These are phyloP conservation scores for Uromys caudimaculatus DNA, from an alignment of 2,797 vertebrate genomes.

Conservation along the genomic window DNA sequence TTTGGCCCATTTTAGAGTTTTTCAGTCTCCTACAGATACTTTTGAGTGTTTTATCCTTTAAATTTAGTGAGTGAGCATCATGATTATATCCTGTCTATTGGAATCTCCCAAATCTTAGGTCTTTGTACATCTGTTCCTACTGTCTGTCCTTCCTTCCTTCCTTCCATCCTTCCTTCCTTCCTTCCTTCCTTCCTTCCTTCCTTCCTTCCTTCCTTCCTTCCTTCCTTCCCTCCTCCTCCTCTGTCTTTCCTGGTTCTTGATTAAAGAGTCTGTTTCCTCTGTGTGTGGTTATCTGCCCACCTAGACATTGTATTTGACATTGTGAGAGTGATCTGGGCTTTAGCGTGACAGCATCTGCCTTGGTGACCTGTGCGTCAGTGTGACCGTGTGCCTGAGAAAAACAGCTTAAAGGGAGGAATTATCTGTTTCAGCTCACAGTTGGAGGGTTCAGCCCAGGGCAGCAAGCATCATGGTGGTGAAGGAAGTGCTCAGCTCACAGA, in stretches of 20 bases:
- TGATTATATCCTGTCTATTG: accelerated
- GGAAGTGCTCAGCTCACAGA: too few species aligned
- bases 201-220: background rate
- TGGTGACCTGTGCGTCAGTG: background rate
- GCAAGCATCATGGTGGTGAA: background rate
- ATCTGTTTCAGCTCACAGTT: background rate
- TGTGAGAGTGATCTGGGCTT: accelerated
- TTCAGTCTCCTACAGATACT: background rate
- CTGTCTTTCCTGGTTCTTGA: background rate
- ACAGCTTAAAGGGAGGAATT: background rate
- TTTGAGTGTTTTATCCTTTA: background rate
- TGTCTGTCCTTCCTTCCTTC: too few species aligned
- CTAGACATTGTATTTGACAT: background rate
- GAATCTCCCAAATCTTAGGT: accelerated
- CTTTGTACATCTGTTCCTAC: accelerated
- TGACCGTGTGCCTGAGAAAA: background rate
- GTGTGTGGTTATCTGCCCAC: background rate
- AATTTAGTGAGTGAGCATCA: accelerated
- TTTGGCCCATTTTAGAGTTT: background rate
- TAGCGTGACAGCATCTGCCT: background rate
- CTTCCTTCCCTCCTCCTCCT: background rate
- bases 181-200: background rate
- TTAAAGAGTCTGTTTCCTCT: accelerated
- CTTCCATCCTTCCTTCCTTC: background rate
- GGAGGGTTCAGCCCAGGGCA: background rate